Base-by-base conservation (phyloP, 53 echinoderm and acorn worm genomes). In the Apostichopus leukothele region DNA sequence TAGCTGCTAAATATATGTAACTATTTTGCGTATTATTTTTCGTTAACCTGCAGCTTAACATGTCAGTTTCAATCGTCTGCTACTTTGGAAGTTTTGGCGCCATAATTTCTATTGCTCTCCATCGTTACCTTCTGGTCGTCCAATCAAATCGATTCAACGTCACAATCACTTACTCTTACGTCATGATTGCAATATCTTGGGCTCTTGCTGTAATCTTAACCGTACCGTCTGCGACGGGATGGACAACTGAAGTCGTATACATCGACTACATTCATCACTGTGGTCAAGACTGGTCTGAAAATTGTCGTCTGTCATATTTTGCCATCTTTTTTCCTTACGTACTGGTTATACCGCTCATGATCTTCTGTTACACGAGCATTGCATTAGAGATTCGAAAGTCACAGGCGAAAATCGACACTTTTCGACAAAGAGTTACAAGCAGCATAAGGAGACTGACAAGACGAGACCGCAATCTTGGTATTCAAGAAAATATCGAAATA, bases 111-210 rank as follows among this genome's bases (percentile, higher is more conserved):
- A 85, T 85, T 13, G 85, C 85, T 25, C 9, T 85, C 22, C 85
- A 85, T 85, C 85, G 85, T 67, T 85, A 85, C 66, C 85, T 85
- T 4, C 85, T 85, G 66, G 85, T 85, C 13, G 85, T 85, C 16
- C 85, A 85, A 25, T 85, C 85, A 1, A 85, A 67, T 60, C 71
- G 85, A 4, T 13, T 85, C 14, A 85, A 85, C 66, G 85, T 85
- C 7, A 85, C 85, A 5, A 50, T 85, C 13, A 85, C 14, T n/a
- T 18, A 66, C 20, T 16, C 66, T 10, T 85, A 85, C 61, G 26
- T 60, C 50, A 68, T 85, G 85, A 85, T 85, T 8, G 67, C 67
- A 39, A 3, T 60, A 50, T 85, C 63, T 14, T 85, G 85, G 85
- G 50, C 11, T 4, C 7, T 85, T 51, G 57, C 71, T 13, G 85